Evolutionary conservation across 2,113 vertebrate species (phyloP), one percentile per base, ranked within the genome.

Genomic region (Cryptoleucopteryx plumbea): DNA sequence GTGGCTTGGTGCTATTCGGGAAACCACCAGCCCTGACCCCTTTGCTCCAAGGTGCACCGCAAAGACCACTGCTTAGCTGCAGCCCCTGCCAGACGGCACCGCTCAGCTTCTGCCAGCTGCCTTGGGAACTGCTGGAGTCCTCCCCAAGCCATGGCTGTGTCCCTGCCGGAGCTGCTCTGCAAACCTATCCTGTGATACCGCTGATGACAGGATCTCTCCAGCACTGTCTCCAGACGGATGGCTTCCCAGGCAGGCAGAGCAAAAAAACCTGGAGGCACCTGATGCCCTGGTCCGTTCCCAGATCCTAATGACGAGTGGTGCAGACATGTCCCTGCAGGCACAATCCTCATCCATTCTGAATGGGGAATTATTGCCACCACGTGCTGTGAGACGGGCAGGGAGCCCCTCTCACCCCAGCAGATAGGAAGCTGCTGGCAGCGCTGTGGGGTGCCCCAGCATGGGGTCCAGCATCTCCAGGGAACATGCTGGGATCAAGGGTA

Each of bases 181-280:
- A 4, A 27, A 68, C 84, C 61, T 52, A 53, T 27, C 72, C 89
- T 0, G 0, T 11, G 66, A 95, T 15, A 15, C 34, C 0, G 0
- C 71, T 66, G 95, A 80, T 96, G 96, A 95, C 95, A 95, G 92
- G 74, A 95, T 80, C 94, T 87, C 92, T 96, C 87, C 92, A 73
- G 74, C 2, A 1, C 70, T 52, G 77, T 47, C 65, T 71, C 59
- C 4, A 5, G 32, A 11, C 1, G 0, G 59, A 52, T 1, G 0
- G 45, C 70, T 94, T 90, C 93, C 87, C 92, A 94, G 82, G 58
- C 74, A 77, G 70, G 34, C 40, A 77, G 70, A 65, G 58, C 4
- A 38, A 83, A 82, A 82, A 88, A 83, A 0, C 48, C 67, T 20
- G 53, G 20, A 95, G 93, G 31, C 73, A 96, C 19, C 25, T 4